Percentiles rank a stretch among this genome's conserved stretches.
Evolutionary conservation across 2,888 invertebrate species (phyloP).

Genomic region (Brenthis ino): DNA sequence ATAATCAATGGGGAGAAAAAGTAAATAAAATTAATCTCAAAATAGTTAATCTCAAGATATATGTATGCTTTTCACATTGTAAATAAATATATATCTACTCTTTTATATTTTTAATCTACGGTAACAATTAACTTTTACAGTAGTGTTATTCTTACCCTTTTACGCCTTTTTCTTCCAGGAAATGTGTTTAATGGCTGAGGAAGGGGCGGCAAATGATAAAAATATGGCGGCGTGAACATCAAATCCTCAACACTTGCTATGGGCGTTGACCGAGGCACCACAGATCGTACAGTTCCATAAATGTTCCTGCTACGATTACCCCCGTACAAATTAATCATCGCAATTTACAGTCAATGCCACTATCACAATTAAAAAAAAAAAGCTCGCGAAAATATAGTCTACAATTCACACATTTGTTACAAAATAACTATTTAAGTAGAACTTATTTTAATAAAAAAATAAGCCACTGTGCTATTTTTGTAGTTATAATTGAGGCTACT

Average conservation of each 20-base stretch:
- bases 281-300: slow-evolving; percentile 74
- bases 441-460: slow-evolving; percentile 73
- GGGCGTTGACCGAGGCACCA: slow-evolving; percentile 64
- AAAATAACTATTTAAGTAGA: slow-evolving; percentile 49
- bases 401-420: slow-evolving; percentile 37
- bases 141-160: slow-evolving; percentile 58
- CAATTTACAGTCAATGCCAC: slow-evolving; percentile 45
- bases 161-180: slow-evolving; percentile 75
- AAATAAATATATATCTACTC: too few relatives aligned
- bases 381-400: slow-evolving; percentile 45
- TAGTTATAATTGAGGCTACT: slow-evolving; percentile 52
- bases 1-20: too few relatives aligned
- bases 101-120: slow-evolving; percentile 1
- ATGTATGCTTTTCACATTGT: too few relatives aligned
- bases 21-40: too few relatives aligned
- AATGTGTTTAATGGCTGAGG: slow-evolving; percentile 71
- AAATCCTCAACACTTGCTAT: slow-evolving; percentile 61
- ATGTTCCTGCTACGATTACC: slow-evolving; percentile 62
- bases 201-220: slow-evolving; percentile 73
- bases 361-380: slow-evolving; percentile 48
- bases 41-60: too few relatives aligned
- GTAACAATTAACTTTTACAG: slow-evolving; percentile 21
- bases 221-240: slow-evolving; percentile 67
- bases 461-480: slow-evolving; percentile 56
- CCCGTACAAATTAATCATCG: slow-evolving; percentile 68